Evolutionary conservation across 1,140 invertebrate genomes (phyloP).

Genomic region (Neuroterus valhalla): DNA sequence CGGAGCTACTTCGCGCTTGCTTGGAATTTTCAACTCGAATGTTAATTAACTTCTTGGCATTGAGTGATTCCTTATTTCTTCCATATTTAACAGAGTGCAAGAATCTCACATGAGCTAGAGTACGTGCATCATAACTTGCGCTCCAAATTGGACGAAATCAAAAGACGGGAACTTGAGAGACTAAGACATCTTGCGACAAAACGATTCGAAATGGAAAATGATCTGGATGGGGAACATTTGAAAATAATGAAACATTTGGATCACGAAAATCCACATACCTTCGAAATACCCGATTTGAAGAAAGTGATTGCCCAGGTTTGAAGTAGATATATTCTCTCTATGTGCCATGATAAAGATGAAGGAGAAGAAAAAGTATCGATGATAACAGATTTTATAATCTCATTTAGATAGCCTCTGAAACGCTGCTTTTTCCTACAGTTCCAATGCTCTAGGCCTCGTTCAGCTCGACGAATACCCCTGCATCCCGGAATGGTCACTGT

Average conservation of each 20-base stretch:
- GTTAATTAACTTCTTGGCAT: constrained; percentile 5
- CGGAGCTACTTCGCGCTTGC: too few relatives aligned
- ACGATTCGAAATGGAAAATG: constrained; percentile 82
- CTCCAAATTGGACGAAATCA: constrained; percentile 93
- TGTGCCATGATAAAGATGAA: too few relatives aligned
- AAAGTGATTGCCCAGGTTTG: constrained; percentile 89
- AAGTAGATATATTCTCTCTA: too few relatives aligned
- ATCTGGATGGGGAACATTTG: constrained; percentile 74
- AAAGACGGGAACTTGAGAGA: constrained; percentile 90
- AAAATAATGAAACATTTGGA: constrained; percentile 86
- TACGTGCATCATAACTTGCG: constrained; percentile 92
- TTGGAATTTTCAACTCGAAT: too few relatives aligned
- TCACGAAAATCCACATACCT: constrained; percentile 92
- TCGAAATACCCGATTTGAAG: constrained; percentile 95
- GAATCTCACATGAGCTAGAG: constrained; percentile 93
- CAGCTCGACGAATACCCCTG: too few relatives aligned
- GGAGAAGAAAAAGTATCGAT: too few relatives aligned
- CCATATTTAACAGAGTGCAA: constrained; percentile 84
- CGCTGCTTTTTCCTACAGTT: too few relatives aligned
- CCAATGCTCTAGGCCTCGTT: too few relatives aligned
- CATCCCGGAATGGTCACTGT: too few relatives aligned
- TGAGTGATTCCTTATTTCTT: background rate
- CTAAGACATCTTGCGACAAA: constrained; percentile 82
- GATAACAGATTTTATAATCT: too few relatives aligned
- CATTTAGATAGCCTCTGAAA: too few relatives aligned